Evolutionary conservation across 2,113 vertebrate genomes (phyloP), one percentile per base, ranked within the genome.

Genomic region (Alethe castanea): DNA sequence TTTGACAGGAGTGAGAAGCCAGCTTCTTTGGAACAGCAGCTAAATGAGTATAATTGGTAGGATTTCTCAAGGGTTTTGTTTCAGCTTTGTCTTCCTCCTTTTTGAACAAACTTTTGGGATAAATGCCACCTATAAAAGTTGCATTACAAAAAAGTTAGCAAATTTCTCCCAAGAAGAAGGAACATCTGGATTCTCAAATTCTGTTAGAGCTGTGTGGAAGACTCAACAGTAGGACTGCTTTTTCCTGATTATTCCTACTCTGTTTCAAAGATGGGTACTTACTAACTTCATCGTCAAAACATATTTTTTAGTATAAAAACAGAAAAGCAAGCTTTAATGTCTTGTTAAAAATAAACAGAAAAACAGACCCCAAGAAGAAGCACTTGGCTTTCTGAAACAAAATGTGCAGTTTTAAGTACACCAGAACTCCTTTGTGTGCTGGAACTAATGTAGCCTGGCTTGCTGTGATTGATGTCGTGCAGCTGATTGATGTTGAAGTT

Each of bases 401-500:
- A 93, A 48, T n/a, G 7, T 54, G 22, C 64, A 42, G 19, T 85
- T 67, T 0, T 40, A 87, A 79, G 61, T 81, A 48, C 14, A 35
- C 23, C 44, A 64, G 65, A 76, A 53, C 28, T 64, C 72, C 66
- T 92, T 69, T 79, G 78, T 90, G 53, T 82, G 53, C 70, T 87
- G 61, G 31, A 93, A 80, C 48, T 93, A 93, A 82, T 79, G 70
- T 82, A 85, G 78, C 84, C 73, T 94, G 89, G 82, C 76, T 86
- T 81, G 44, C 80, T 79, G 53, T 72, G 92, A 90, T 74, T 86
- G 78, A 72, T 93, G 70, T 62, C 40, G 48, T 81, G 61, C 57
- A 90, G 44, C 73, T 88, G 88, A 96, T 92, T 88, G 92, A 95
- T 96, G 74, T 35, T 82, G 59, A 92, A 94, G 57, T 72, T 72